A percentile compares a stretch with the other conserved stretches of the same genome.
phyloP scores from a whole-genome alignment of 2,888 invertebrate species.

The Heliconius cydno region DNA sequence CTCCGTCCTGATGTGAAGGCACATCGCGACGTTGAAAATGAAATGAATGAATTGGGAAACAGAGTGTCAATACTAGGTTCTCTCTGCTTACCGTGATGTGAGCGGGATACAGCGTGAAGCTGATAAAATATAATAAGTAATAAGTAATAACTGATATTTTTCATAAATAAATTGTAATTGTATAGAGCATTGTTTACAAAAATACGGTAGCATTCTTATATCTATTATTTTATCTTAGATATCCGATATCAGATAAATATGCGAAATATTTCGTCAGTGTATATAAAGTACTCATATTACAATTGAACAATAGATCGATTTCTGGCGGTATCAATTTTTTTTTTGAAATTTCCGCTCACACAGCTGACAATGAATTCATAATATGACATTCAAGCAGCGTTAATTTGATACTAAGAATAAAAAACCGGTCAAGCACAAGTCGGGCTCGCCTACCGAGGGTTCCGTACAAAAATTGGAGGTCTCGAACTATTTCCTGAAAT shows the following conservation, averaged over 20 bases:
- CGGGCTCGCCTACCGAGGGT: too few species aligned
- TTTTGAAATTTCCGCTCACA: conserved; percentile 54
- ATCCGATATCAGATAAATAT: conserved; percentile 32
- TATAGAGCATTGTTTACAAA: conserved; percentile 16
- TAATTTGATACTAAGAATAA: conserved; percentile 9
- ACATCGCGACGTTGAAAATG: background rate
- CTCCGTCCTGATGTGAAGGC: background rate
- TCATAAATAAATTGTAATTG: background rate
- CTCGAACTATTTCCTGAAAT: too few species aligned
- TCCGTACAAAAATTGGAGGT: too few species aligned
- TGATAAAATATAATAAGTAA: background rate
- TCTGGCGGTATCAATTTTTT: conserved; percentile 57
- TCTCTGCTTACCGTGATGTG: background rate
- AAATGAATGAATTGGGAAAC: background rate
- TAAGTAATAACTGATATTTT: background rate
- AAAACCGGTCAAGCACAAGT: background rate
- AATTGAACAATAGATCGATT: conserved; percentile 66
- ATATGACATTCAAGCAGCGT: background rate
- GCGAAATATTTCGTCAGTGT: conserved; percentile 39
- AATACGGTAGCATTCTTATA: conserved; percentile 28
- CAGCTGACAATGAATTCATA: conserved; percentile 48
- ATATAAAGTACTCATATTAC: conserved; percentile 42
- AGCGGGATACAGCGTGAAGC: background rate
- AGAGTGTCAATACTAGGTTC: background rate
- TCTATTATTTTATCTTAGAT: conserved; percentile 30